Evolutionary conservation across 2,888 invertebrate genomes (phyloP), one percentile per base, ranked within the genome.

Genomic region (Netelia melanura): DNA sequence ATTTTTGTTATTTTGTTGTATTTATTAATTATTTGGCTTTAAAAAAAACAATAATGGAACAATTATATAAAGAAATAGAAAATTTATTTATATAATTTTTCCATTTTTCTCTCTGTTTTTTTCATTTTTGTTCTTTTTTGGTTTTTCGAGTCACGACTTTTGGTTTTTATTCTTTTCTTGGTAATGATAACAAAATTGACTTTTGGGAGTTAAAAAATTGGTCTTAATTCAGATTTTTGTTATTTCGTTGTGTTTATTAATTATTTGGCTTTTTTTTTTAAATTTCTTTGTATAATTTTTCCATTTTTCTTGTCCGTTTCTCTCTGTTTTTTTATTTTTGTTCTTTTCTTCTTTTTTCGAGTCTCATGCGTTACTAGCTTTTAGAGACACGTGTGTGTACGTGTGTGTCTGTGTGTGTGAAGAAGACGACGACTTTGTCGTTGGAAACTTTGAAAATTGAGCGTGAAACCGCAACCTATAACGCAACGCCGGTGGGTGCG

Each of bases 371-470:
- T 44, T 44, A 48, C 8, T 21, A 56, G n/a, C 11, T n/a, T 1
- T 14, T 44, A 25, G 14, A n/a, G 6, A 30, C 8, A 1, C 23
- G 65, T 11, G 43, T n/a, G 17, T 8, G 21, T 11, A 54, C 8
- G 43, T n/a, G 17, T n/a, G 21, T 11, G 48, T 17, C 61, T 14
- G 54, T 9, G 30, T 30, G 30, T 30, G 30, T 30, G 30, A 3
- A 30, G 30, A 30, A 58, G 77, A 38, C 56, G 44, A 48, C 9
- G 21, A 78, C 78, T 75, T 79, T 78, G 81, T 79, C 75, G 81
- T 54, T 65, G 30, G 74, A 79, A 85, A 85, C 78, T 85, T 85
- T 75, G 84, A 85, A 81, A 85, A 85, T 85, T 81, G 81, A 85
- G 81, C 84, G 81, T 75, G 84, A 85, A 85, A 85, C 84, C 84